A percentile compares a stretch with the other conserved stretches of the same genome.
These are phyloP conservation scores for Linurgus olivaceus DNA, from an alignment of 2,797 vertebrate species.

Conservation along the genomic window DNA sequence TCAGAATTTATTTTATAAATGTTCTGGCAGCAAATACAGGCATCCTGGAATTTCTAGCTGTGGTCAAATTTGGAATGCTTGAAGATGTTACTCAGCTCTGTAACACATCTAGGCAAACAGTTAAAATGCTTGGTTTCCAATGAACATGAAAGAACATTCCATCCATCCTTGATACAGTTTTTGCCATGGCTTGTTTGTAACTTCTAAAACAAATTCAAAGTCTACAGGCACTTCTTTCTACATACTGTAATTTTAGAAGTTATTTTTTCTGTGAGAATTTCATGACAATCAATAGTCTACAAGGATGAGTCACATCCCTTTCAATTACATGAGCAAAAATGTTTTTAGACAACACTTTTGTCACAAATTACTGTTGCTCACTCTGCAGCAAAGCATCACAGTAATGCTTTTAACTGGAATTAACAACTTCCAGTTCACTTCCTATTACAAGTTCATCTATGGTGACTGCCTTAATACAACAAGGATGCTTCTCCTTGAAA, in stretches of 20 bases:
- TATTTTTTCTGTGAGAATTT: neutral
- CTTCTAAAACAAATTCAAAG: neutral
- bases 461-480: neutral
- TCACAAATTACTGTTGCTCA: neutral
- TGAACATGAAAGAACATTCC: slow-evolving; percentile 41
- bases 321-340: neutral
- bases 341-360: neutral
- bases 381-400: neutral
- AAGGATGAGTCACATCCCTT: neutral
- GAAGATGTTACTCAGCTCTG: slow-evolving; percentile 51
- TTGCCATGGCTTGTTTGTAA: slow-evolving; percentile 24
- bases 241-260: neutral
- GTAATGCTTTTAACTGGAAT: neutral
- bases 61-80: slow-evolving; percentile 52
- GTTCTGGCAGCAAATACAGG: slow-evolving; percentile 45
- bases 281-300: neutral
- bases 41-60: slow-evolving; percentile 50
- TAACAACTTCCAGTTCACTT: neutral
- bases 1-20: slow-evolving; percentile 46
- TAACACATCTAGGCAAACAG: slow-evolving; percentile 46
- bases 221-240: neutral
- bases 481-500: neutral
- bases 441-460: neutral
- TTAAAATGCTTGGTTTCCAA: slow-evolving; percentile 39
- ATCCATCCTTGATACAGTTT: neutral